Evolutionary conservation across 2,888 invertebrate species (phyloP), one percentile per base, ranked within the genome.

Genomic region (Zonitis immaculata): DNA sequence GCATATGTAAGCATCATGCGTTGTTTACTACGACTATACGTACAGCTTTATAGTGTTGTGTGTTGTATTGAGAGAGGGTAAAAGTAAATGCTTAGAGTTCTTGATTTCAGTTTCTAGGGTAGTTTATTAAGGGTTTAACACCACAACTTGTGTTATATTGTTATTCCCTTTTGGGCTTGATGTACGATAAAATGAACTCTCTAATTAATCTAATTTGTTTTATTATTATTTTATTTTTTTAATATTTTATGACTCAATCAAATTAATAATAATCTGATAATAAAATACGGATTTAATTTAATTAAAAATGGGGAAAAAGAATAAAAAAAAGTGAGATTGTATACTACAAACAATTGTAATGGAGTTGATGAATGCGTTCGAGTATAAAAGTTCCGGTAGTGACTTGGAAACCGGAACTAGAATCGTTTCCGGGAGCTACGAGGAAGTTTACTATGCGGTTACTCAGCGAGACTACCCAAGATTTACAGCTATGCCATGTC

Each of bases 321-420:
- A 2, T 7, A 7, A 6, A 35, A 2, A 35, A 35, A 35, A 4
- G 9, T 8, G 1, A 3, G 18, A 35, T 18, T 35, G n/a, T n/a
- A n/a, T n/a, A n/a, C 48, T 51, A 49, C 50, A 54, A 55, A 55
- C 55, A 55, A 55, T 55, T 48, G 49, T 49, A 16, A 47, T 35
- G 16, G 47, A 62, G 60, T 65, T 64, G 67, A 67, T 67, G 62
- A 67, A 67, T 61, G 67, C 58, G 64, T 58, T 59, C 64, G 63
- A 62, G 61, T 65, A 66, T 68, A 69, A 69, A 69, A 66, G 68
- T 68, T 68, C 67, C 68, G 65, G 66, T 58, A 63, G 63, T 61
- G 63, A 62, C 59, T 59, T 53, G 54, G 66, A 63, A 61, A 66
- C 68, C 69, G 68, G 68, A 70, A 69, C 65, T 57, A 60, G 57